phyloP scores from a whole-genome alignment of 2,888 invertebrate species.

The Myopa tessellatipennis region DNA sequence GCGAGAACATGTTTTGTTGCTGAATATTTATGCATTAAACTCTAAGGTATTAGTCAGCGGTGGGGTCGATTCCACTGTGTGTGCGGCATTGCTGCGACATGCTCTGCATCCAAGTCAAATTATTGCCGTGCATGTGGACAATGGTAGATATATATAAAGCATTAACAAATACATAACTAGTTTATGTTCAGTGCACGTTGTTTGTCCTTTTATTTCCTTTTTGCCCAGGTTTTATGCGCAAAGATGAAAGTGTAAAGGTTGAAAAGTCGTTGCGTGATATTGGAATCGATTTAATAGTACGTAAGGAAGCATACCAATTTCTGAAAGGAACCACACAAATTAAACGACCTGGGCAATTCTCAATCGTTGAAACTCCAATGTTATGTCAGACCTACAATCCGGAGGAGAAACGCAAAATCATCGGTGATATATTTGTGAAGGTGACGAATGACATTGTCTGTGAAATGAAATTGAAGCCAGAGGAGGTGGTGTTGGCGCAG shows the following conservation, averaged over 20 bases:
- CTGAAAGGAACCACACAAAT: slow-evolving; percentile 86
- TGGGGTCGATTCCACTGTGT: slow-evolving; percentile 99
- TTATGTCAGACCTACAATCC: slow-evolving; percentile 89
- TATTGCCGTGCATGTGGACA: slow-evolving; percentile 97
- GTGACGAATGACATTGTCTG: slow-evolving; percentile 90
- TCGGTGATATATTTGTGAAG: slow-evolving; percentile 98
- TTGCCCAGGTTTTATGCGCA: slow-evolving; percentile 86
- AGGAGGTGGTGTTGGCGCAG: slow-evolving; percentile 93
- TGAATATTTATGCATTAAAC: background rate
- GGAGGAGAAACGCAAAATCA: slow-evolving; percentile 97
- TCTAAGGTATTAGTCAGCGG: slow-evolving; percentile 90
- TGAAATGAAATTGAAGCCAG: slow-evolving; percentile 88
- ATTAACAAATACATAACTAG: background rate
- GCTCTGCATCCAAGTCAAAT: slow-evolving; percentile 91
- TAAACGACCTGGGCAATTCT: slow-evolving; percentile 72
- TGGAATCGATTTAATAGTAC: slow-evolving; percentile 83
- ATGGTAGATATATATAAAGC: slow-evolving; percentile 73
- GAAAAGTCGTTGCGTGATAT: slow-evolving; percentile 84
- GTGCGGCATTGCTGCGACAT: slow-evolving; percentile 92
- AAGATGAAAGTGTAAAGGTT: slow-evolving; percentile 91
- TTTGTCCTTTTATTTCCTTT: background rate
- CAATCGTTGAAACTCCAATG: slow-evolving; percentile 77
- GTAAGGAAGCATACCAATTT: slow-evolving; percentile 79
- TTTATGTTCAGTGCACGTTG: background rate
- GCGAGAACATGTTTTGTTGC: background rate